A percentile compares a stretch with the other conserved stretches of the same genome.
phyloP scores from a whole-genome alignment of 2,797 vertebrate genomes.

The Paguma larvata region DNA sequence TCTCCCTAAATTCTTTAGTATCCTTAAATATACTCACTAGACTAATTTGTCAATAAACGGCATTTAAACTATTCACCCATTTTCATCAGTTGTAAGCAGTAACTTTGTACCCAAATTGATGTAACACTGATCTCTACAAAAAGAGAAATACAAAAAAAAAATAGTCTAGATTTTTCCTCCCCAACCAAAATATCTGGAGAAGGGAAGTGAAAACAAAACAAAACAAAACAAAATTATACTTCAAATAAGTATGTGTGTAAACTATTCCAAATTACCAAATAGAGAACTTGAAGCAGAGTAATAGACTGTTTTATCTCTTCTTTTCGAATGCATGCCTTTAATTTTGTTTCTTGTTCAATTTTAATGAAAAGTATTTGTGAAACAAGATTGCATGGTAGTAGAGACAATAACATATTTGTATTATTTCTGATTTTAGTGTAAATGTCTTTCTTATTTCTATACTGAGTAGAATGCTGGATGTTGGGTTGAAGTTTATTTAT shows the following conservation, averaged over 20 bases:
- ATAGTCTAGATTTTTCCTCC: neutral
- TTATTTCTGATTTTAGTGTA: neutral
- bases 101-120: neutral
- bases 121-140: neutral
- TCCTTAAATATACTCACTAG: neutral
- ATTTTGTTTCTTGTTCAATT: neutral
- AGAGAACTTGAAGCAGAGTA: neutral
- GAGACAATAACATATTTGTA: neutral
- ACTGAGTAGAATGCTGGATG: neutral
- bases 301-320: neutral
- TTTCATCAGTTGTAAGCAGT: neutral
- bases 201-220: neutral
- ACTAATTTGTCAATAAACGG: neutral
- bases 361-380: neutral
- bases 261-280: neutral
- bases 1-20: neutral
- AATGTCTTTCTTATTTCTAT: neutral
- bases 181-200: neutral
- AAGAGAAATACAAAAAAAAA: neutral
- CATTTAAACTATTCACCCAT: neutral
- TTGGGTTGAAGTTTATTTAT: neutral
- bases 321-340: neutral
- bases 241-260: neutral
- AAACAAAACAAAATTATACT: too few species aligned
- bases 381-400: neutral